A percentile compares a stretch with the other conserved stretches of the same genome.
Conservation (phyloP, 1,140 invertebrate species). For the Procambarus virginalis region DNA sequence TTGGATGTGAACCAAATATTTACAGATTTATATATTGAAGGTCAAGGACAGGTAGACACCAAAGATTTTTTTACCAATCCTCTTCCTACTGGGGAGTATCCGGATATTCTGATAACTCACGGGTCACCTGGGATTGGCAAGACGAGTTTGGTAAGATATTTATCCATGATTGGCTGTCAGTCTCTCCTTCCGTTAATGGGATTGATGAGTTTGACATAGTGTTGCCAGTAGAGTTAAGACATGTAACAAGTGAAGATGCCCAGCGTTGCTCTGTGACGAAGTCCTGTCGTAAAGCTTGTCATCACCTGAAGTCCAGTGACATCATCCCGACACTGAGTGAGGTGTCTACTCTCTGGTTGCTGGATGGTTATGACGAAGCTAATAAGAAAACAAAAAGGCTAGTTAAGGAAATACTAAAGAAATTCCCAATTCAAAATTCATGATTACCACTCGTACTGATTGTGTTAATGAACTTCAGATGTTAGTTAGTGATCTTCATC, state of each 20-base stretch:
- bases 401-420: background rate
- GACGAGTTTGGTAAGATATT: background rate
- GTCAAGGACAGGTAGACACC: background rate
- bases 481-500: background rate
- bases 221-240: background rate
- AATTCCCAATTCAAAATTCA: background rate
- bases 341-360: background rate
- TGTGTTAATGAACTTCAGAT: background rate
- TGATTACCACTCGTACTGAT: background rate
- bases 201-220: background rate
- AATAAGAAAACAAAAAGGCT: background rate
- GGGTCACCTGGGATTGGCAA: background rate
- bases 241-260: background rate
- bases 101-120: background rate
- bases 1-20: background rate
- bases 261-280: background rate
- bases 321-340: background rate
- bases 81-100: background rate
- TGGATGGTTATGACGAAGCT: background rate
- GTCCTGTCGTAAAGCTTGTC: background rate
- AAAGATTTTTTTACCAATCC: background rate
- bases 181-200: background rate
- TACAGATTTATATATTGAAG: background rate
- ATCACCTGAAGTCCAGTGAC: background rate
- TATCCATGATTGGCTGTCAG: background rate